Evolutionary conservation across 2,113 vertebrate species (phyloP), one percentile per base, ranked within the genome.

Genomic region (Antechinus flavipes): DNA sequence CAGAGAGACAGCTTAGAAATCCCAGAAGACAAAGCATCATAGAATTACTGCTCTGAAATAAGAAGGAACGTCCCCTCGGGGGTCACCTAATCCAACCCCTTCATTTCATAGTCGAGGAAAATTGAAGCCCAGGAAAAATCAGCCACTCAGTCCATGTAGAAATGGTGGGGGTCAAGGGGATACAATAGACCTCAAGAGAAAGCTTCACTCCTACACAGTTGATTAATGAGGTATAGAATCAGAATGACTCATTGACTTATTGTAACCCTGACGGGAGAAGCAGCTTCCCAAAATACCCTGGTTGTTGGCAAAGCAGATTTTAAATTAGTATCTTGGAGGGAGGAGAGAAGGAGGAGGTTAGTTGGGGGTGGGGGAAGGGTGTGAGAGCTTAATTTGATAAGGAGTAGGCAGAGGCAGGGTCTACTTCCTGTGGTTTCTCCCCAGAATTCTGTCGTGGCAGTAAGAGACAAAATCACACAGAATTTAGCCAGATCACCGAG

Each of bases 281-380:
- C 27, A 19, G 68, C 50, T 97, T 95, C 97, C 95, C 76, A 52
- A 98, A 98, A 97, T 96, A 98, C 7, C 90, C 89, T 90, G 92
- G 61, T 89, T 94, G 76, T 97, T 95, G 94, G 95, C 95, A 96
- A 96, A 96, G 84, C 93, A 94, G 42, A 91, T 92, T 95, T 90
- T 98, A 97, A 97, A 97, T 96, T 95, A 97, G 90, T 91, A 92
- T 93, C 89, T 53, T 95, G 91, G 84, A 84, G 93, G 49, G 95
- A 94, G 93, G 27, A 8, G n/a, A 49, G 90, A 2, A n/a, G n/a
- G n/a, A 23, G n/a, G 16, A 42, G 19, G n/a, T 84, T 84, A 42
- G 7, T 8, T 84, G 68, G n/a, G 35, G 19, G 68, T 42, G 92
- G 27, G 26, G 42, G 54, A 92, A 9, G n/a, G 42, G 90, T 27